Evolutionary conservation across 2,113 vertebrate genomes (phyloP), one percentile per base, ranked within the genome.

Genomic region (Aix galericulata): DNA sequence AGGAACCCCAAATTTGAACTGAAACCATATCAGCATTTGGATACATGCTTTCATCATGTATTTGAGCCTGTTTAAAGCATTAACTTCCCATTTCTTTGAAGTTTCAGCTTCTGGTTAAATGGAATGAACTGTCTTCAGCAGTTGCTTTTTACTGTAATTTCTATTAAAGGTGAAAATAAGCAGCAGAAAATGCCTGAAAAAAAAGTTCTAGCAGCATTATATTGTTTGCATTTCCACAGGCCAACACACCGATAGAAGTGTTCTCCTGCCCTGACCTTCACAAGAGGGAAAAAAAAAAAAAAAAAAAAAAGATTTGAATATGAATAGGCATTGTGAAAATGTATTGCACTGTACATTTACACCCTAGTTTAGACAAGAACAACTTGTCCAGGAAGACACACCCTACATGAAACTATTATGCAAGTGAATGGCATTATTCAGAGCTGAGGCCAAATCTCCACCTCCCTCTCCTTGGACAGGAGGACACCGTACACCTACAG

Each of bases 351-450:
- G 66, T 48, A 62, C 14, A 59, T 73, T 81, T 79, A 82, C 81
- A 82, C 34, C 48, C 80, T 55, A 31, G 64, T 68, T 94, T 64
- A 78, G 53, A 62, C 80, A 76, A 91, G 77, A 75, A 84, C 36
- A 76, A 66, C 53, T 42, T 25, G 9, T 72, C n/a, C 59, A 66
- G 71, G 74, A 86, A 86, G 86, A 73, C 91, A 95, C 92, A 92
- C 92, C 93, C 59, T 50, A 62, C 6, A 12, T 7, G 83, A 94
- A 96, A 96, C 77, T 85, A 9, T 87, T 96, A 82, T 36, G 83
- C 88, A 96, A 96, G 53, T 8, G 17, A 66, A 23, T 17, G 53
- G 25, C 32, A 17, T 52, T 7, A 83, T 59, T 46, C 69, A 72
- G 44, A 56, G 48, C 64, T 46, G 34, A 55, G 36, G 20, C 31